Base-by-base conservation (phyloP, 2,888 invertebrate species). In the Loripinus fragilis region DNA sequence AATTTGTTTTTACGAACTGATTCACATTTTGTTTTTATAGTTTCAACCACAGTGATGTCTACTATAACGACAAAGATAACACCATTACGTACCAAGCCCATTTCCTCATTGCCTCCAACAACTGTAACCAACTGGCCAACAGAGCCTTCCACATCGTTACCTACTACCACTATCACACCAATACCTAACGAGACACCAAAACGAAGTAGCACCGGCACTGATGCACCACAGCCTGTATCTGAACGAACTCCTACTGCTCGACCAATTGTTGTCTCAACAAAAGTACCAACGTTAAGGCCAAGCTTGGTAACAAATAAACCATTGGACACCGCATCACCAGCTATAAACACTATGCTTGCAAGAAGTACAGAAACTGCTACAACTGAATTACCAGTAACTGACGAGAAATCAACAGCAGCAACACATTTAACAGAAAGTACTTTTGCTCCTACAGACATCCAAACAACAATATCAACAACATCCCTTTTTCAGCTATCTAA, bases 91-190 rank as follows among this genome's bases (percentile, higher is more conserved):
- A 33, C 33, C 2, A 38, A 35, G n/a, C n/a, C 41, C 7, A 41
- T 68, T 12, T 68, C 48, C 25, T 17, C 28, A 12, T 38, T 38
- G 12, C 38, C 38, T 5, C 5, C 5, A 38, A 38, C 38, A 8
- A 10, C 74, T 38, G 60, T 30, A 8, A 23, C 52, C 23, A 52
- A 25, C 2, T 52, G 25, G 10, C 23, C 35, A 23, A 25, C 71
- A 66, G 25, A 71, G n/a, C 67, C 69, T 8, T 60, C 38, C 48
- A 33, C 74, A 23, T 55, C 55, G 28, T 33, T 60, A 15, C 60
- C 30, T 33, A 60, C 60, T 8, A 67, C 67, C n/a, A 45, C 41
- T 15, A 41, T 71, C 10, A 71, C 48, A 30, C 20, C n/a, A 67
- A 71, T 64, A 20, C n/a, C 64, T 35, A 68, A 65, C 33, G 60